A percentile compares a stretch with the other conserved stretches of the same genome.
These are phyloP conservation scores for Rattus norvegicus DNA, from an alignment of 2,113 vertebrate genomes.

Conservation along the genomic window GRCr8 NC_086026.1:96345501-96346000, in stretches of 20 bases:
- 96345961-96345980: not conserved
- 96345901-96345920: not conserved
- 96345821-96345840: constrained; percentile 13
- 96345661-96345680: constrained; percentile 96
- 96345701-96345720: constrained; percentile 10
- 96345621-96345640: constrained; percentile 95
- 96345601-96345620: constrained; percentile 97
- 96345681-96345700: constrained; percentile 97
- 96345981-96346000: not conserved
- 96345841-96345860: not conserved
- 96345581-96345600: constrained; percentile 98
- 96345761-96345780: not conserved
- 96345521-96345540: constrained; percentile 12
- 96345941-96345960: not conserved
- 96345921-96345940: not conserved
- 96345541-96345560: constrained; percentile 63
- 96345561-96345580: constrained; percentile 89
- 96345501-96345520: not conserved
- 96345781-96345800: not conserved
- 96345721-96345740: not conserved
- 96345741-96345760: not conserved
- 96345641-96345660: constrained; percentile 96
- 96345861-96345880: not conserved
- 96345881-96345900: not conserved
- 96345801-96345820: not conserved